phyloP scores from a whole-genome alignment of 1,140 invertebrate species.

The Apis cerana region DNA sequence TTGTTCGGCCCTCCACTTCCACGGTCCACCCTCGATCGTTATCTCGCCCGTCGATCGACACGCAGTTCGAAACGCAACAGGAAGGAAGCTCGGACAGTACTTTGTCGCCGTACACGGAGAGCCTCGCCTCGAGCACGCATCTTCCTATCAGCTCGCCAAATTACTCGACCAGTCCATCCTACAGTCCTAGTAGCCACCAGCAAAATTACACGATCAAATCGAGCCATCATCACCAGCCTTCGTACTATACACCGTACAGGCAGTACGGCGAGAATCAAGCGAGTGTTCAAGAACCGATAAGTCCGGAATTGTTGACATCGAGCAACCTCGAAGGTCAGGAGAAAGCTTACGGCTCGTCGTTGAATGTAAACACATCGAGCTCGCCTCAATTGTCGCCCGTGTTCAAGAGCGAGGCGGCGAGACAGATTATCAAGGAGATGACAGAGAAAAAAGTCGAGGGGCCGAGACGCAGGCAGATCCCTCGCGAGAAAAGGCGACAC shows the following conservation, averaged over 20 bases:
- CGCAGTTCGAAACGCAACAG: constrained; percentile 71
- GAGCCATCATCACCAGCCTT: constrained; percentile 41
- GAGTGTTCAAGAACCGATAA: constrained; percentile 37
- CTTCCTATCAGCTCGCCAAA: constrained; percentile 70
- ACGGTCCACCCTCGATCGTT: constrained; percentile 1
- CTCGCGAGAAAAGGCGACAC: constrained; percentile 91
- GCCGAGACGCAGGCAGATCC: constrained; percentile 84
- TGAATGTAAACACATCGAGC: constrained; percentile 60
- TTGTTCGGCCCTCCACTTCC: not conserved
- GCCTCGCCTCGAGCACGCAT: constrained; percentile 69
- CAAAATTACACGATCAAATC: constrained; percentile 56
- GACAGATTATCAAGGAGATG: constrained; percentile 92
- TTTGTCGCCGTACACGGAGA: constrained; percentile 73
- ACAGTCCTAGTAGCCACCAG: constrained; percentile 63
- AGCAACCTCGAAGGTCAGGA: constrained; percentile 74
- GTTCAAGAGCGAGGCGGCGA: constrained; percentile 92
- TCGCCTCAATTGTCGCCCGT: constrained; percentile 82
- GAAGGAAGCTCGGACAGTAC: constrained; percentile 76
- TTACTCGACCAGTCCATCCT: constrained; percentile 73
- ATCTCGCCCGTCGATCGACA: constrained; percentile 48
- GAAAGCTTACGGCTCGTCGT: constrained; percentile 74
- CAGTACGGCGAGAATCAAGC: constrained; percentile 44
- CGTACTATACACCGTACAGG: constrained; percentile 32
- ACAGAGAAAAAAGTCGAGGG: constrained; percentile 80
- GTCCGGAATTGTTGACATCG: constrained; percentile 58